Evolutionary conservation across 2,113 vertebrate genomes (phyloP), one percentile per base, ranked within the genome.

Genomic region (Rattus rattus): DNA sequence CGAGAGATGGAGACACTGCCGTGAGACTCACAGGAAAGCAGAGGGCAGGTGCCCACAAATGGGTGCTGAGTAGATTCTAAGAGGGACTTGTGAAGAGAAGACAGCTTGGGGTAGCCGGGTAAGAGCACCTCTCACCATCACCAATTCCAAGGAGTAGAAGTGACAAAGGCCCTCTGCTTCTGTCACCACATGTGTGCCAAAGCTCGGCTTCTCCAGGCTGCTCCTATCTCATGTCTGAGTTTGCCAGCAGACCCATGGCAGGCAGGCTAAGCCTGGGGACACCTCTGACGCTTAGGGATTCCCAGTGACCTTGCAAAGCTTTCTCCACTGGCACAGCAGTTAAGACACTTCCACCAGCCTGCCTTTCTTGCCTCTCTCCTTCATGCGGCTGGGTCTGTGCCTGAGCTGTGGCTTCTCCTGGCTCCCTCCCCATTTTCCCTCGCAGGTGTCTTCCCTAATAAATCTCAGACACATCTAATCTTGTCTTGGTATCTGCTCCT

Each of bases 381-480:
- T 73, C 3, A 5, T 20, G 2, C 2, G 30, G 67, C 63, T 59
- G 61, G 67, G 61, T 20, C 24, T 84, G 56, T 49, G 63, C 56
- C 70, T 22, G 3, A 16, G 10, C 69, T 17, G 85, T 16, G 0
- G 39, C 63, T 43, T 59, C 47, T 86, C 76, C 84, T 88, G 94
- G 89, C 61, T 67, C 28, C 47, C 0, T 3, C 8, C 76, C 77
- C 36, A 2, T 56, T 87, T 85, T 80, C 86, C 85, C 76, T 87
- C 65, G 59, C 80, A 92, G 91, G 30, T 65, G 30, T 88, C 92
- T 93, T 83, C 92, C 56, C 54, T 61, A 81, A 88, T 77, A 94
- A 96, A 91, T 91, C 75, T 87, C 49, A 72, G 59, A n/a, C 63
- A 84, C 76, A 75, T 83, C 54, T 90, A 73, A 79, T 90, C 63